Evolutionary conservation across 2,888 invertebrate genomes (phyloP), one percentile per base, ranked within the genome.

Genomic region (Arrhopalites spinosus): DNA sequence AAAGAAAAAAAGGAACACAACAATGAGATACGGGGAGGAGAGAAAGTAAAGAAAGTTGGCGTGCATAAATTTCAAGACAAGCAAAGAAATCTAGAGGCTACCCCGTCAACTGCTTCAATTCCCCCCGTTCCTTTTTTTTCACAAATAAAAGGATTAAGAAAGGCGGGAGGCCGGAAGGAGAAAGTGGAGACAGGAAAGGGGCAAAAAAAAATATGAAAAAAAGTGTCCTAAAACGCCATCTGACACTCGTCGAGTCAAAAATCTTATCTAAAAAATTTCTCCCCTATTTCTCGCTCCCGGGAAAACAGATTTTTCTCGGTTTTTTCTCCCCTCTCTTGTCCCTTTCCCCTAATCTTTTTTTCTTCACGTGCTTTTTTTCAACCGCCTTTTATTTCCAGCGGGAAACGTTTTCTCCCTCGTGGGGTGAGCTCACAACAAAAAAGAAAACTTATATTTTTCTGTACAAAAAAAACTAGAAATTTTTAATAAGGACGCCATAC

Each of bases 401-500:
- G 15, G 45, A 15, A 15, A 15, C 7, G 45, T 11, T 11, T 11
- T 11, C 7, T 45, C 7, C 50, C 15, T 50, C 15, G 20, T n/a
- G 20, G 50, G n/a, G n/a, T n/a, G n/a, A n/a, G n/a, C n/a, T n/a
- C 69, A 74, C 73, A 76, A 59, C 72, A 56, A 72, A 13, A 13
- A 30, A 5, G n/a, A 30, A 63, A 45, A 75, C n/a, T 67, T 11
- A 76, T 71, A 15, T 66, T 23, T 68, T 11, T 43, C n/a, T 1
- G 30, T 23, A 11, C 11, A 36, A 36, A 36, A 20, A 50, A 17
- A 2, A 17, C 15, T 50, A 20, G 15, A 50, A n/a, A 50, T 11
- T 50, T 11, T 50, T 74, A 81, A 50, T 82, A 82, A 13, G 82
- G 82, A 74, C 82, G 78, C 82, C 82, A 82, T 15, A 82, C 82